phyloP scores from a whole-genome alignment of 1,140 invertebrate species.

The Steinernema khuongi region DNA sequence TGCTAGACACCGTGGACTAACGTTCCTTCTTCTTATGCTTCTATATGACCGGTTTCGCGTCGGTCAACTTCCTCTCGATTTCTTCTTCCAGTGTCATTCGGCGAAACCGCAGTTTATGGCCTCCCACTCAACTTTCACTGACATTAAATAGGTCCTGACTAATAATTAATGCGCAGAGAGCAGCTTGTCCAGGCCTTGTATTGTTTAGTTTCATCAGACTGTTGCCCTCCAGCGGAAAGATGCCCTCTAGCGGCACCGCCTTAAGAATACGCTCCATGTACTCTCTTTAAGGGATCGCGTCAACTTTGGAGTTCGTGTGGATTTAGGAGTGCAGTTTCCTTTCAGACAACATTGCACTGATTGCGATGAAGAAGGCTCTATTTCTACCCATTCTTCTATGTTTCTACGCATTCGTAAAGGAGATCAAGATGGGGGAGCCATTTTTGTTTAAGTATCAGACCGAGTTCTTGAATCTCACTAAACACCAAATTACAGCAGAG shows the following conservation, averaged over 20 bases:
- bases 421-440: slow-evolving; percentile 48
- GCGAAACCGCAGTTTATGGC: too few relatives aligned
- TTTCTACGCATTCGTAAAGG: slow-evolving; percentile 37
- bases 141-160: too few relatives aligned
- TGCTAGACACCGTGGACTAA: not conserved
- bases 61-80: slow-evolving; percentile 7
- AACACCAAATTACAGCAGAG: slow-evolving; percentile 37
- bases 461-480: slow-evolving; percentile 45
- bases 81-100: not conserved
- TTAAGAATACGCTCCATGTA: too few relatives aligned
- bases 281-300: too few relatives aligned
- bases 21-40: not conserved
- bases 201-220: too few relatives aligned
- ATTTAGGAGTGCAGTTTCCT: not conserved
- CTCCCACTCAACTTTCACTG: too few relatives aligned
- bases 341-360: not conserved
- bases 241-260: too few relatives aligned
- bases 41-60: slow-evolving; percentile 10
- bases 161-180: too few relatives aligned
- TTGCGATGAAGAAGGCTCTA: not conserved
- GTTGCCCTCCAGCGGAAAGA: too few relatives aligned
- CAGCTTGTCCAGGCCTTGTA: too few relatives aligned
- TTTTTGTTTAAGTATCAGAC: slow-evolving; percentile 47
- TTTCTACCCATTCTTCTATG: slow-evolving; percentile 22
- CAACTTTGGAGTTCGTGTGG: not conserved